Evolutionary conservation across 2,113 vertebrate species (phyloP), one percentile per base, ranked within the genome.

Genomic region (Formicarius rufipectus): DNA sequence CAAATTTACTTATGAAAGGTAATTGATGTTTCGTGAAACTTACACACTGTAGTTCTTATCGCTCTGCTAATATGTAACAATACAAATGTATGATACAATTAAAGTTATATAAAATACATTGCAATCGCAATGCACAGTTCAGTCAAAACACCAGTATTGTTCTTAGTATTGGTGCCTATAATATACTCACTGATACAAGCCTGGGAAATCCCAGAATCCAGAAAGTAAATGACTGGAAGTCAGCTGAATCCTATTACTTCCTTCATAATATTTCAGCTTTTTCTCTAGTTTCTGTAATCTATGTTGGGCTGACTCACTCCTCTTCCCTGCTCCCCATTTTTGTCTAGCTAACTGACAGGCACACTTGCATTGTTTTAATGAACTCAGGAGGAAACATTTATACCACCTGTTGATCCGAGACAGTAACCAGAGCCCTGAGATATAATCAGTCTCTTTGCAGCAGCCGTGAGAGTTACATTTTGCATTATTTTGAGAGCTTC

Each of bases 171-270:
- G 1, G 7, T 8, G 24, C 15, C 37, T 4, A 2, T 4, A 9
- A 62, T 5, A 14, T 4, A 14, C 14, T 92, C 44, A 52, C 23
- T 0, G 0, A 19, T 18, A 35, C 7, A 2, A 4, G 3, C 10
- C 9, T 23, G 10, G 20, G 12, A 9, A 2, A 5, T 7, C 12
- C 15, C 7, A 28, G 31, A 6, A 14, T 1, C 12, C 24, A 35
- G 10, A 23, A 20, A 27, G 12, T 3, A 22, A 0, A 0, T 0
- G 0, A 2, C 5, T 5, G 25, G 15, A 47, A 23, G 1, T 7
- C 6, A 35, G 15, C 12, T 22, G 31, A 7, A 33, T 4, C 40
- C 15, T 17, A 1, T 25, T 35, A 10, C 6, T 39, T 5, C 14
- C 5, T 24, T 37, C 2, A 2, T 45, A 64, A 74, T 3, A 12